A percentile compares a stretch with the other conserved stretches of the same genome.
These are phyloP conservation scores for Phortica variegata DNA, from an alignment of 1,140 invertebrate genomes.

Conservation along the genomic window DNA sequence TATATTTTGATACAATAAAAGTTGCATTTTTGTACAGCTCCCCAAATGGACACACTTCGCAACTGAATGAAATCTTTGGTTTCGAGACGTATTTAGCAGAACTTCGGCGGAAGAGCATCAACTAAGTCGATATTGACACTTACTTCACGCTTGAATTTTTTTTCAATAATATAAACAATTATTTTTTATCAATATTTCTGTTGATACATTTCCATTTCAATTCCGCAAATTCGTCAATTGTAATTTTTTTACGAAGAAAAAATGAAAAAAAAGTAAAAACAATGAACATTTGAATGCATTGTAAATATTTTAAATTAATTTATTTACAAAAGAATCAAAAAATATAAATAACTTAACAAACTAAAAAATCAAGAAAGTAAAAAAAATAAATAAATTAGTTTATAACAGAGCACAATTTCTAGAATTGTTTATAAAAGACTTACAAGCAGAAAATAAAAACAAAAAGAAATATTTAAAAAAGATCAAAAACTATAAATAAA, in stretches of 20 bases:
- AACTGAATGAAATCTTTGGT: too few species aligned
- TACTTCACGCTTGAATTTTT: too few species aligned
- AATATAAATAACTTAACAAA: constrained; percentile 11
- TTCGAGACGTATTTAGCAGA: too few species aligned
- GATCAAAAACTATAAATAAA: constrained; percentile 16
- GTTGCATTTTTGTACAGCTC: too few species aligned
- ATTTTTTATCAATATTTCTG: too few species aligned
- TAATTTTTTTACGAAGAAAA: neutral
- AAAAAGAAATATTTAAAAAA: constrained; percentile 16
- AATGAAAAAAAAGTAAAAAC: constrained; percentile 1
- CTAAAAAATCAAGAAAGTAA: constrained; percentile 21
- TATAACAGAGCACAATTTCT: constrained; percentile 17
- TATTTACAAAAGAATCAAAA: constrained; percentile 5
- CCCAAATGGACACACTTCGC: too few species aligned
- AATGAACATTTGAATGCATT: constrained; percentile 10
- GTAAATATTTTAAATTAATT: neutral
- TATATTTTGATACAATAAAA: too few species aligned
- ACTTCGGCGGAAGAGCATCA: too few species aligned
- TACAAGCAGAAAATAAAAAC: constrained; percentile 6
- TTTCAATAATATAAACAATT: too few species aligned
- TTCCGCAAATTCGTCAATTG: too few species aligned
- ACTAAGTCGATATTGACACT: too few species aligned
- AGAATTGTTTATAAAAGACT: neutral
- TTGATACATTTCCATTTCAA: too few species aligned
- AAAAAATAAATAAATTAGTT: constrained; percentile 25